Evolutionary conservation across 2,113 vertebrate genomes (phyloP), one percentile per base, ranked within the genome.

Genomic region (Brienomyrus longianalis): DNA sequence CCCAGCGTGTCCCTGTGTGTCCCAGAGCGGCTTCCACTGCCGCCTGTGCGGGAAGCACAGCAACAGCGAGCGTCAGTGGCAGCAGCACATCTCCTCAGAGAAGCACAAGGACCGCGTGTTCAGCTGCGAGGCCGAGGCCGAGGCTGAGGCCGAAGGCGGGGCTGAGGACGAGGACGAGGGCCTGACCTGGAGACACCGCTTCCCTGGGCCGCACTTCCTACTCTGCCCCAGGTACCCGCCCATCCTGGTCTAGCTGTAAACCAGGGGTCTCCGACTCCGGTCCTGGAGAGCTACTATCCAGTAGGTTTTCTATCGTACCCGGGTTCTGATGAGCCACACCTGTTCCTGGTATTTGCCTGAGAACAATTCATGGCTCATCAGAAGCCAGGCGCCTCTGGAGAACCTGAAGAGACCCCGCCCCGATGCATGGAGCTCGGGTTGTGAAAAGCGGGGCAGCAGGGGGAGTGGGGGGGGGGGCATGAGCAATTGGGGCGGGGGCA

Each of bases 1-100:
- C 19, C 19, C 19, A 9, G 21, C 21, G 8, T 59, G 48, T 87
- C 50, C 52, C 48, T 59, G 95, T 98, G 98, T 90, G 3, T 90
- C 91, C 91, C 88, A 98, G 98, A 97, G 94, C 90, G 97, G 96
- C 54, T 97, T 97, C 92, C 95, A 99, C 94, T 99, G 98, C 94
- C 97, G 95, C 91, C 97, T 89, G 35, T 89, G 89, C 6, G 89
- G 89, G 51, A 89, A 96, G 91, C 97, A 99, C 95, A 98, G 98
- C 93, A 99, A 99, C 95, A 96, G 98, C 59, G 97, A 98, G 94
- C 97, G 97, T 27, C 98, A 99, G 93, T 99, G 98, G 98, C 97
- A 98, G 94, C 97, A 97, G 94, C 98, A 99, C 93, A 97, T 99
- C 94, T 97, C 97, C 90, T 95, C 97, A 0, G 97, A 98, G 95